Evolutionary conservation across 2,113 vertebrate species (phyloP).

Genomic region (Ceratotherium simum): DNA sequence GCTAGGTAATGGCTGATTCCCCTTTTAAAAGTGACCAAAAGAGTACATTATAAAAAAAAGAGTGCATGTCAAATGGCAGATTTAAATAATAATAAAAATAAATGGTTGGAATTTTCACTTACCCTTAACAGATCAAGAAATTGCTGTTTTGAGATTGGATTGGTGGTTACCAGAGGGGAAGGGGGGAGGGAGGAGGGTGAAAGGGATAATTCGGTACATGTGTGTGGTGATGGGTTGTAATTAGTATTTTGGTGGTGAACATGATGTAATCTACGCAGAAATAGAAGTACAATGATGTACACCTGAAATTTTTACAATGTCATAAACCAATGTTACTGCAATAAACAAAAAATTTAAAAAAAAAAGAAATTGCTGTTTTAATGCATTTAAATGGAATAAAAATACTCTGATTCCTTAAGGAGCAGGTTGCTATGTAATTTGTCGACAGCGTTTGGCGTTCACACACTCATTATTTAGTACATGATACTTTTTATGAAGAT

Average conservation of each 20-base stretch:
- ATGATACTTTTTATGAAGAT: constrained; percentile 63
- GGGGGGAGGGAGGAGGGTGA: no score
- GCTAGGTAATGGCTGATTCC: background rate
- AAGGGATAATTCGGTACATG: no score
- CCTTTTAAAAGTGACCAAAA: constrained; percentile 30
- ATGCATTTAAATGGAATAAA: constrained; percentile 47
- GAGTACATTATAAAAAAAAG: background rate
- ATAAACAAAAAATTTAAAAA: no score
- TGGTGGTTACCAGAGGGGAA: no score
- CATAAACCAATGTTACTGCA: no score
- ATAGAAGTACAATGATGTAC: no score
- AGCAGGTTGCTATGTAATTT: constrained; percentile 56
- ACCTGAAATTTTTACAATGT: no score
- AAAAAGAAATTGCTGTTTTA: constrained; percentile 60
- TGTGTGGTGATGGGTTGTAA: no score
- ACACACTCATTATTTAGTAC: constrained; percentile 58
- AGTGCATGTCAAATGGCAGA: background rate
- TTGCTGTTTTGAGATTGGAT: constrained; percentile 39
- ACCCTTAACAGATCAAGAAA: constrained; percentile 54
- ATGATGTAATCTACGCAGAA: no score
- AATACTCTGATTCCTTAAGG: constrained; percentile 59
- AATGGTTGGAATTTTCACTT: constrained; percentile 66
- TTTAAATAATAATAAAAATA: constrained; percentile 67
- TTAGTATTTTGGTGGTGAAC: no score
- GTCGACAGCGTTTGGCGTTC: constrained; percentile 41